These are phyloP conservation scores for Dichetophora obliterata DNA, from an alignment of 2,888 invertebrate genomes.

Conservation along the genomic window DNA sequence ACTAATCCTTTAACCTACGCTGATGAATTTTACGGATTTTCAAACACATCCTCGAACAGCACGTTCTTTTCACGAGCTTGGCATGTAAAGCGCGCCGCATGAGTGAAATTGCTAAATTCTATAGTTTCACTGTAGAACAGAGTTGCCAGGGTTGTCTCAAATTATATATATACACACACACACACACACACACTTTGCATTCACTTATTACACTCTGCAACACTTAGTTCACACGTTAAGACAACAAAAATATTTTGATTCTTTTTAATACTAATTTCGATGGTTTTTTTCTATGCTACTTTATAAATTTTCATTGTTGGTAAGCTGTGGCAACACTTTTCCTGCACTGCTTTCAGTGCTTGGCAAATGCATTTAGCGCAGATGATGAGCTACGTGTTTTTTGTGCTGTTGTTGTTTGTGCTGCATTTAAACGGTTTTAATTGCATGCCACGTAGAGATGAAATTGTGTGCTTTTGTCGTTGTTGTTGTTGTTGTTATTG, in stretches of 20 bases:
- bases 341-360: background rate
- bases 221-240: background rate
- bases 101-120: background rate
- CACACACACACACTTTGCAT: background rate
- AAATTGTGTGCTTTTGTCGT: background rate
- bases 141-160: conserved; percentile 10
- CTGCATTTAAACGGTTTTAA: conserved; percentile 26
- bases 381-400: conserved; percentile 2
- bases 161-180: too few species aligned
- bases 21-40: background rate
- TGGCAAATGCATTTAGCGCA: conserved; percentile 2
- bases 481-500: conserved; percentile 2
- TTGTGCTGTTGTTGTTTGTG: background rate
- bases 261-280: background rate
- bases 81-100: background rate
- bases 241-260: background rate
- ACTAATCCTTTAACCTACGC: background rate
- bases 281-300: background rate
- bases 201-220: background rate
- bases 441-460: conserved; percentile 9
- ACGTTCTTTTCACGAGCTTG: background rate
- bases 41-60: background rate
- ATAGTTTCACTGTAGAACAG: background rate
- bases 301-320: background rate
- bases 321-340: conserved; percentile 9